Conservation (phyloP, 53 echinoderm and acorn worm species). For the Apostichopus leukothele region DNA sequence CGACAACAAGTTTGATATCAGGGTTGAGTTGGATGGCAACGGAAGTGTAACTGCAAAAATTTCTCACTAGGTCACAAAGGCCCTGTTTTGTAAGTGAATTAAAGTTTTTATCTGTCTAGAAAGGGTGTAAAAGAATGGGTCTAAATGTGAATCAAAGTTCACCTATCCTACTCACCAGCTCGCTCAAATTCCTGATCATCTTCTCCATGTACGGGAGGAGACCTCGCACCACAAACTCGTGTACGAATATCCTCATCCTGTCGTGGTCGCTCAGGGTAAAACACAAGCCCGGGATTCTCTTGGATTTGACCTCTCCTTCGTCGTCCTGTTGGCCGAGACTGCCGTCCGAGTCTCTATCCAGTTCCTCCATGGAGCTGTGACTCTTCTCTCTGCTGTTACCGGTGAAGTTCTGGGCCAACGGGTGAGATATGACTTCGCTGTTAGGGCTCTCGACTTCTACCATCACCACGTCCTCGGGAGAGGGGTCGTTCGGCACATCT, state of each 20-base stretch:
- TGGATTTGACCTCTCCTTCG: conserved; percentile 12
- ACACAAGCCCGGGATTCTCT: conserved; percentile 70
- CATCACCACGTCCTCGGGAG: conserved; percentile 74
- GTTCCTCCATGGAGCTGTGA: conserved; percentile 48
- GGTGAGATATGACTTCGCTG: conserved; percentile 89
- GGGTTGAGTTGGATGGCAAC: too few species aligned
- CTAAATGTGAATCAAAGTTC: too few species aligned
- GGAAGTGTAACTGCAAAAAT: too few species aligned
- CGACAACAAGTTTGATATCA: too few species aligned
- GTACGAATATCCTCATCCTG: conserved; percentile 84
- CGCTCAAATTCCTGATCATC: conserved; percentile 83
- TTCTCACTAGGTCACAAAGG: too few species aligned
- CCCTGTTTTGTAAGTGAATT: too few species aligned
- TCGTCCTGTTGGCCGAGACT: conserved; percentile 28
- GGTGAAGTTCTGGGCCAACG: conserved; percentile 59
- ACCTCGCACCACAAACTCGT: conserved; percentile 94
- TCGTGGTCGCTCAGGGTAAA: conserved; percentile 93
- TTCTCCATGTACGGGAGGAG: conserved; percentile 94
- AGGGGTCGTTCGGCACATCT: conserved; percentile 95
- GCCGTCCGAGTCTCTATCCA: conserved; percentile 36
- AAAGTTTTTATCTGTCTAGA: too few species aligned
- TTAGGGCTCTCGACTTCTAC: conserved; percentile 66
- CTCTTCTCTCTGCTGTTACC: conserved; percentile 36
- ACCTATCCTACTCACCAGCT: conserved; percentile 68
- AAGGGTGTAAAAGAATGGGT: too few species aligned